A percentile compares a stretch with the other conserved stretches of the same genome.
phyloP scores from a whole-genome alignment of 2,113 vertebrate genomes.

The Archocentrus centrarchus region DNA sequence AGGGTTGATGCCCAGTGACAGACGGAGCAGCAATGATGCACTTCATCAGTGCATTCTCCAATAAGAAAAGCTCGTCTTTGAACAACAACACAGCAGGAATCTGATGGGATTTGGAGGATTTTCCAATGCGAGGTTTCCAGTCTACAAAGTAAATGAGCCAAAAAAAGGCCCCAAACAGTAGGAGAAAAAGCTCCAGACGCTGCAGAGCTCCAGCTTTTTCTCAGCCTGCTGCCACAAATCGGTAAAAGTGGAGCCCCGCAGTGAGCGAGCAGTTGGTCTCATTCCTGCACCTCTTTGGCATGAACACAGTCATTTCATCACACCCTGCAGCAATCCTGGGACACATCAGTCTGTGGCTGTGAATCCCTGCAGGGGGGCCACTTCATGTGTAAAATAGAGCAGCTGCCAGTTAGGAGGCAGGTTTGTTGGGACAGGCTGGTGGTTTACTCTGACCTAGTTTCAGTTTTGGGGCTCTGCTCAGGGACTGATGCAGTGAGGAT shows the following conservation, averaged over 20 bases:
- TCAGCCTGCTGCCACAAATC: background rate
- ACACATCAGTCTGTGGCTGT: background rate
- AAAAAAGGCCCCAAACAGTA: background rate
- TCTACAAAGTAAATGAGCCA: background rate
- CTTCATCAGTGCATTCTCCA: background rate
- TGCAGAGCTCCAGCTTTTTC: background rate
- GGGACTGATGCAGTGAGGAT: conserved; percentile 8
- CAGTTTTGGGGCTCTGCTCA: background rate
- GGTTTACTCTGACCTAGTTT: conserved; percentile 17
- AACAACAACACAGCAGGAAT: background rate
- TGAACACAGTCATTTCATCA: background rate
- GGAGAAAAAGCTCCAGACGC: background rate
- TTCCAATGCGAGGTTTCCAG: background rate
- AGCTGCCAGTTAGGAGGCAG: background rate
- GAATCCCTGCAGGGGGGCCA: background rate
- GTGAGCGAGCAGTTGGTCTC: background rate
- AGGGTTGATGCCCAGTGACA: background rate
- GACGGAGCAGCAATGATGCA: background rate
- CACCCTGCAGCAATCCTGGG: background rate
- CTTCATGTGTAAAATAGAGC: background rate
- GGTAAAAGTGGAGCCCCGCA: background rate
- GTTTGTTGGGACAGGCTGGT: background rate
- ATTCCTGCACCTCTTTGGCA: background rate
- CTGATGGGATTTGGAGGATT: background rate
- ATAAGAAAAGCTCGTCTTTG: background rate